Evolutionary conservation across 2,113 vertebrate genomes (phyloP).

Genomic region (Aldabrachelys gigantea): DNA sequence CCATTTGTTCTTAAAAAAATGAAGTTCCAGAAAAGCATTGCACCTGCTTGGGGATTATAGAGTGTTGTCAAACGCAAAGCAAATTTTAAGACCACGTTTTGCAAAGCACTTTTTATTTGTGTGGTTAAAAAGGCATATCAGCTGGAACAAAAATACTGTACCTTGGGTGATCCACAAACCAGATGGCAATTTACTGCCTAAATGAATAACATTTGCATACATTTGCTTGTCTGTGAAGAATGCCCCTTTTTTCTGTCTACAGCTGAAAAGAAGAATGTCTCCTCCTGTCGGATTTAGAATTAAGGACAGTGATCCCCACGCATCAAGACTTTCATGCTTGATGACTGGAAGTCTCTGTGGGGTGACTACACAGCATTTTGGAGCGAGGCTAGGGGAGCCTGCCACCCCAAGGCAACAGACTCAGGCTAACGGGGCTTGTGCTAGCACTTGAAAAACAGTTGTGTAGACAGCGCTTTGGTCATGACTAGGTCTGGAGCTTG

Average conservation of each 20-base stretch:
- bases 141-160: not conserved
- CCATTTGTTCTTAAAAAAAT: not conserved
- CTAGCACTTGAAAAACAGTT: not conserved
- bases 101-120: not conserved
- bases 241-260: not conserved
- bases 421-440: too few relatives aligned
- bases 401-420: too few relatives aligned
- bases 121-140: not conserved
- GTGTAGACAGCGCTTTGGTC: not conserved
- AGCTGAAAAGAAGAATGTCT: not conserved
- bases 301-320: not conserved
- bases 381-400: not conserved
- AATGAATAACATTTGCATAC: conserved; percentile 9
- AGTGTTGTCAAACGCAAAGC: not conserved
- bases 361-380: not conserved
- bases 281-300: not conserved
- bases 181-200: conserved; percentile 16
- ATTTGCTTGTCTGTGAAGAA: not conserved
- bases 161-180: not conserved
- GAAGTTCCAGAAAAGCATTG: not conserved
- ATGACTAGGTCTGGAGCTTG: not conserved
- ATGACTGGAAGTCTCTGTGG: not conserved
- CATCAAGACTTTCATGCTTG: not conserved
- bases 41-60: not conserved
- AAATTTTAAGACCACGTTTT: not conserved